Percentiles rank a stretch among this genome's conserved stretches.
These are phyloP conservation scores for Aplysina aerophoba DNA, from an alignment of 37 sponge, comb jelly and placozoan genomes.

Conservation along the genomic window DNA sequence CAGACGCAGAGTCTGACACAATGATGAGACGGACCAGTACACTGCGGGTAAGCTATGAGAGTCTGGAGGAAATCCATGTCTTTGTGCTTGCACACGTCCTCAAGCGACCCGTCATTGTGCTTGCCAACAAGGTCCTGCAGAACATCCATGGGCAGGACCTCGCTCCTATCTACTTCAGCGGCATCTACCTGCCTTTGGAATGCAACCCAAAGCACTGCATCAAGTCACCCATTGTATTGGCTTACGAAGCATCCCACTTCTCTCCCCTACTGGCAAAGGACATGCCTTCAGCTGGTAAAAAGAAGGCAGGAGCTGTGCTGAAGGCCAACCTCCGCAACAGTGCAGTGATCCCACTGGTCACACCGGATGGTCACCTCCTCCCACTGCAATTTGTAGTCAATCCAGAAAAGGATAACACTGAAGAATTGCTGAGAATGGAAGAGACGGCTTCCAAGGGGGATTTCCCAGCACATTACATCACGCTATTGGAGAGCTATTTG, in stretches of 20 bases:
- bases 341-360: conserved; percentile 83
- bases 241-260: conserved; percentile 94
- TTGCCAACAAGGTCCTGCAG: conserved; percentile 77
- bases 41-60: conserved; percentile 69
- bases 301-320: neutral
- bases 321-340: conserved; percentile 38
- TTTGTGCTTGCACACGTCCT: conserved; percentile 90
- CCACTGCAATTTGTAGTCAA: conserved; percentile 81
- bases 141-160: conserved; percentile 70
- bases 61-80: conserved; percentile 95
- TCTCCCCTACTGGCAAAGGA: conserved; percentile 85
- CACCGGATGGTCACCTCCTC: conserved; percentile 72
- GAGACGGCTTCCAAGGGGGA: conserved; percentile 42
- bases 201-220: conserved; percentile 73
- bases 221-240: conserved; percentile 90
- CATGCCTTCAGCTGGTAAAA: neutral
- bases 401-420: conserved; percentile 49
- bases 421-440: conserved; percentile 2
- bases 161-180: conserved; percentile 95
- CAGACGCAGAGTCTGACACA: neutral
- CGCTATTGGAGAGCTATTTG: conserved; percentile 65
- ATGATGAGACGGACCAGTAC: conserved; percentile 48
- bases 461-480: conserved; percentile 57
- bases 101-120: conserved; percentile 85
- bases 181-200: conserved; percentile 93